These are phyloP conservation scores for Scaptomyza flava DNA, from an alignment of 2,888 invertebrate species.

Conservation along the genomic window DNA sequence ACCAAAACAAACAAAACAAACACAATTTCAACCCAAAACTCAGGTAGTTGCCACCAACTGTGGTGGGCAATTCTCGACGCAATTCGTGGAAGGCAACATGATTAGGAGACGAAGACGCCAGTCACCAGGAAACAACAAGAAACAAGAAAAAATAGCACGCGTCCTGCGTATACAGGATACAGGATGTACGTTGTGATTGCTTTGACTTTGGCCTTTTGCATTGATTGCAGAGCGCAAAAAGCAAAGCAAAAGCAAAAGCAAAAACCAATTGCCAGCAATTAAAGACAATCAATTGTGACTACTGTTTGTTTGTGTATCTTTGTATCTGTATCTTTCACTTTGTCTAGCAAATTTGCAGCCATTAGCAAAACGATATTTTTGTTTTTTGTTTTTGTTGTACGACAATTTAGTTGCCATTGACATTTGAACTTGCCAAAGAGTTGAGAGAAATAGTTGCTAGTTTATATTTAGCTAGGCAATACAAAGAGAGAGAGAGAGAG, in stretches of 20 bases:
- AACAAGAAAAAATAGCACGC: constrained; percentile 7
- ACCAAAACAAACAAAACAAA: constrained; percentile 2
- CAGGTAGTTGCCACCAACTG: constrained; percentile 40
- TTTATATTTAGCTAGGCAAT: constrained; percentile 16
- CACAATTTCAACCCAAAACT: constrained; percentile 9
- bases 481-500: background rate
- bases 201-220: background rate
- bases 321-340: constrained; percentile 22
- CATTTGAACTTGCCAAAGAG: constrained; percentile 71
- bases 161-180: constrained; percentile 21
- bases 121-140: constrained; percentile 14
- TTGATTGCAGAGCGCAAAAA: constrained; percentile 22
- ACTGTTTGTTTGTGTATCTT: constrained; percentile 9
- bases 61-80: constrained; percentile 2
- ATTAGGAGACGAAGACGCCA: constrained; percentile 39
- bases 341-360: constrained; percentile 63
- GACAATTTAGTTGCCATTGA: constrained; percentile 74
- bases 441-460: constrained; percentile 23
- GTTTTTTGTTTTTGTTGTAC: constrained; percentile 11
- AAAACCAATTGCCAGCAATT: constrained; percentile 71
- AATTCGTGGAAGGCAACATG: constrained; percentile 39
- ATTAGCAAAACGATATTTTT: constrained; percentile 62
- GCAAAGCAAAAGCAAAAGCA: constrained; percentile 22
- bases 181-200: constrained; percentile 32
- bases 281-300: constrained; percentile 57